These are phyloP conservation scores for Olivierus martensii DNA, from an alignment of 1,140 invertebrate species.

Conservation along the genomic window DNA sequence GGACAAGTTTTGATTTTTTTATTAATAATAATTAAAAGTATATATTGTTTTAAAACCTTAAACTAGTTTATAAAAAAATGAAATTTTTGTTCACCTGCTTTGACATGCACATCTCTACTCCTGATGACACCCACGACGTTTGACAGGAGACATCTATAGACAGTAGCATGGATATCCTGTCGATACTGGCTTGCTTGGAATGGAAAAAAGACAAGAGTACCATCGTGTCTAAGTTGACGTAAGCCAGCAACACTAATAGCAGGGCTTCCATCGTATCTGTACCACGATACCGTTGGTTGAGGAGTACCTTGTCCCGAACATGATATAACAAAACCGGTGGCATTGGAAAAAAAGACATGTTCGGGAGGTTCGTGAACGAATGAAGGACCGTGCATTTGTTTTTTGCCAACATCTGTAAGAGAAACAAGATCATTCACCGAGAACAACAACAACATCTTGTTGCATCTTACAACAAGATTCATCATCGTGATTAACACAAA, in stretches of 20 bases:
- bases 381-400: slow-evolving; percentile 1
- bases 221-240: slow-evolving; percentile 17
- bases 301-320: slow-evolving; percentile 18
- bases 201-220: slow-evolving; percentile 62
- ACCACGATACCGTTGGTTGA: slow-evolving; percentile 18
- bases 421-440: too few species aligned
- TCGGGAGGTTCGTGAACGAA: slow-evolving; percentile 17
- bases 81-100: slow-evolving; percentile 60
- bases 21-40: too few species aligned
- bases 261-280: slow-evolving; percentile 16
- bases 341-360: slow-evolving; percentile 19
- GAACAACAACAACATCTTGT: too few species aligned
- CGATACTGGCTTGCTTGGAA: slow-evolving; percentile 84
- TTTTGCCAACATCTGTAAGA: too few species aligned
- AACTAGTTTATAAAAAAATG: too few species aligned
- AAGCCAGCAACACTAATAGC: slow-evolving; percentile 15
- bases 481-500: too few species aligned
- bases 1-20: too few species aligned
- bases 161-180: slow-evolving; percentile 84
- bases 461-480: too few species aligned
- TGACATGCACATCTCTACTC: slow-evolving; percentile 79
- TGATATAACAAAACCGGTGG: slow-evolving; percentile 18
- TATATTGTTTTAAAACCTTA: too few species aligned
- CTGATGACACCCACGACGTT: slow-evolving; percentile 79
- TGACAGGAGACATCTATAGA: slow-evolving; percentile 78